phyloP scores from a whole-genome alignment of 1,140 invertebrate genomes.

The Drosophila setifemur region DNA sequence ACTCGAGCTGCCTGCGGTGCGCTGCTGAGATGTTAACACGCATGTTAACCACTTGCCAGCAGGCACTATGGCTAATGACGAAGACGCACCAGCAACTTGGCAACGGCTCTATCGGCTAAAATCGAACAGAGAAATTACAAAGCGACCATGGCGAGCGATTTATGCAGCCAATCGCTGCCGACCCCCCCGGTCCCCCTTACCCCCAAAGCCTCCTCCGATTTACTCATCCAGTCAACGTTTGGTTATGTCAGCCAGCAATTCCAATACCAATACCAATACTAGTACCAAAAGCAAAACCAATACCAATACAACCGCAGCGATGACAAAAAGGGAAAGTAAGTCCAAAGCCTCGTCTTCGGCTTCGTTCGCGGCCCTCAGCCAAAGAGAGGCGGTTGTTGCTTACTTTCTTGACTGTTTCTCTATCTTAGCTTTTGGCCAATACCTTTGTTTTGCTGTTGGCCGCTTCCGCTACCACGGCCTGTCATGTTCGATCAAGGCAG shows the following conservation, averaged over 20 bases:
- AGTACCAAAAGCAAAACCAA: not conserved
- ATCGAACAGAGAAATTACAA: conserved; percentile 52
- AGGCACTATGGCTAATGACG: conserved; percentile 27
- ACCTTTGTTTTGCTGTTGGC: conserved; percentile 13
- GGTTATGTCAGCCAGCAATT: conserved; percentile 61
- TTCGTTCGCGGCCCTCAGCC: conserved; percentile 41
- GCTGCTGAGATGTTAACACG: conserved; percentile 56
- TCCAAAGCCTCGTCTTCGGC: conserved; percentile 62
- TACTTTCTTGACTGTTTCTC: conserved; percentile 54
- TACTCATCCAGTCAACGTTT: conserved; percentile 25
- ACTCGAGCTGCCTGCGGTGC: conserved; percentile 31
- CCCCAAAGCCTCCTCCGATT: not conserved
- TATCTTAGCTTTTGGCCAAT: conserved; percentile 45
- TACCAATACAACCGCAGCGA: conserved; percentile 30
- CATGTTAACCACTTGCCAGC: conserved; percentile 54
- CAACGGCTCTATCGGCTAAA: conserved; percentile 8
- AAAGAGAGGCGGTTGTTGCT: conserved; percentile 24
- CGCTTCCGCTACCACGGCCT: conserved; percentile 46
- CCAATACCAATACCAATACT: not conserved
- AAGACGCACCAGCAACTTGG: conserved; percentile 20
- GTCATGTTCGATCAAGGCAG: conserved; percentile 39
- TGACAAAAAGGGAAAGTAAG: conserved; percentile 77
- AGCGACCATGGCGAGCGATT: conserved; percentile 36
- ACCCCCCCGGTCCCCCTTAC: not conserved
- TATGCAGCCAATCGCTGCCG: conserved; percentile 53